Evolutionary conservation across 2,113 vertebrate species (phyloP), one percentile per base, ranked within the genome.

Genomic region (Lycaon pictus): DNA sequence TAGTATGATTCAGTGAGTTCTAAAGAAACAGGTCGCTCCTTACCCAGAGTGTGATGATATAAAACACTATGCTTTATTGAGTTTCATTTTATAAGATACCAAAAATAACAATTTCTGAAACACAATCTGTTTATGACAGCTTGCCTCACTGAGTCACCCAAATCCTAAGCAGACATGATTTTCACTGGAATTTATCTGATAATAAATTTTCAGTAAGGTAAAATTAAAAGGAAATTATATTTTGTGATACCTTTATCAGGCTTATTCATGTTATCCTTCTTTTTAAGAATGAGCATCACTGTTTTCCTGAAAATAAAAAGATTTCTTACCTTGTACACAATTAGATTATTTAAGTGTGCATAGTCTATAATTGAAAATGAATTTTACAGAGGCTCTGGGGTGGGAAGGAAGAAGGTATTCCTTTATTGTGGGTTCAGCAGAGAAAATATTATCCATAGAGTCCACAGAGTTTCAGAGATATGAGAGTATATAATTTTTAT

Each of bases 181-280:
- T 93, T 96, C 10, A 37, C n/a, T 90, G 17, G 74, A 92, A 87
- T 87, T 60, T 94, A 90, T 80, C 74, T 94, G 55, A 74, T 82
- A 25, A 94, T 90, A 96, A 67, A 87, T 65, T 91, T 94, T 90
- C 43, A 94, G 67, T 72, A 72, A 92, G 32, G 53, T 77, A 15
- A 91, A 97, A 93, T 82, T 32, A 79, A 90, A 97, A 93, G 43
- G 37, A 94, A 96, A 84, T 92, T 79, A 74, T 93, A 85, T 85
- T 81, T 92, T 88, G 65, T 77, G 82, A 51, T 51, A 53, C 3
- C 11, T 62, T 81, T 95, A 69, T 63, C 65, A 89, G 55, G 37
- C 16, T 89, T 86, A 69, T 37, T 79, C 43, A 43, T 95, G 84
- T 93, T 74, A 35, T 48, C 15, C n/a, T 74, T 76, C 35, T 72